phyloP scores from a whole-genome alignment of 2,113 vertebrate species.

The Rhinoderma darwinii region DNA sequence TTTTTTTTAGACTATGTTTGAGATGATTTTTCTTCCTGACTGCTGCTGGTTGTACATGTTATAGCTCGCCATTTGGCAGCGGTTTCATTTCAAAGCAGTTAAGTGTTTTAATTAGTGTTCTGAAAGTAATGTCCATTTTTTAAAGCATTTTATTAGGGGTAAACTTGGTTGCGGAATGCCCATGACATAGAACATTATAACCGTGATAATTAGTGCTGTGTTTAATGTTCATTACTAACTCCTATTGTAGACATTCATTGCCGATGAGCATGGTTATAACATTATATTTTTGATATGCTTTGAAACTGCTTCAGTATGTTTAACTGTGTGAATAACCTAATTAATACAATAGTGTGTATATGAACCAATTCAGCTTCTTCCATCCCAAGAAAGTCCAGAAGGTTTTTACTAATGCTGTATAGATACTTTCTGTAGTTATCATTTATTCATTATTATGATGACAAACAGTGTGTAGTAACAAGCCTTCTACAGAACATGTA shows the following conservation, averaged over 20 bases:
- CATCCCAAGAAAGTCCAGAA: neutral
- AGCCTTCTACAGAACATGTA: too few relatives aligned
- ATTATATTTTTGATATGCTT: conserved; percentile 2
- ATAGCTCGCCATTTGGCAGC: neutral
- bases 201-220: neutral
- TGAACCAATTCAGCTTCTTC: neutral
- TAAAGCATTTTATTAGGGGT: neutral
- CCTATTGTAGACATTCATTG: neutral
- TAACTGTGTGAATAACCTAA: neutral
- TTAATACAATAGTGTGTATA: neutral
- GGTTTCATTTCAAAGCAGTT: neutral
- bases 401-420: neutral
- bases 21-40: neutral
- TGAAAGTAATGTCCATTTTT: neutral
- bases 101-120: neutral
- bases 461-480: too few relatives aligned
- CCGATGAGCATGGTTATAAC: neutral
- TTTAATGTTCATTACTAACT: neutral
- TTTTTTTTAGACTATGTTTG: neutral
- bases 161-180: neutral
- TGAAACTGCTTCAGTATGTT: neutral
- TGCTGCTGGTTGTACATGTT: neutral
- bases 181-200: neutral
- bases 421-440: too few relatives aligned
- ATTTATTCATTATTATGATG: too few relatives aligned